A percentile compares a stretch with the other conserved stretches of the same genome.
Conservation (phyloP, 2,113 vertebrate species). For the Psettodes erumei region DNA sequence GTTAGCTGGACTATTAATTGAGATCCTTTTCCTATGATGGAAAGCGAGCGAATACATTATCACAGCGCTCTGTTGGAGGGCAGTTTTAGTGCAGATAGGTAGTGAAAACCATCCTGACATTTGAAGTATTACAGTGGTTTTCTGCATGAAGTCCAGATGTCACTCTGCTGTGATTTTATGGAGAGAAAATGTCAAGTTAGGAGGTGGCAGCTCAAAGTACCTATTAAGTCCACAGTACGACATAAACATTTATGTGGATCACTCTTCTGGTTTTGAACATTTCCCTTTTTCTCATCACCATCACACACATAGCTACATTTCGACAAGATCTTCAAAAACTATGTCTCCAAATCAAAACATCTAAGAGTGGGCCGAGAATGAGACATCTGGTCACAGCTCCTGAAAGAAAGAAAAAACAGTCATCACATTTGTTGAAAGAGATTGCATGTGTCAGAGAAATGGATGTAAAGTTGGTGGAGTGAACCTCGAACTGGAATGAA, state of each 20-base stretch:
- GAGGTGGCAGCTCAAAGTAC: constrained; percentile 64
- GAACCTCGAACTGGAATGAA: constrained; percentile 57
- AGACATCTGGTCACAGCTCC: constrained; percentile 76
- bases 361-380: constrained; percentile 34
- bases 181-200: constrained; percentile 55
- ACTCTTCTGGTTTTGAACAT: constrained; percentile 51
- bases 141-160: constrained; percentile 70
- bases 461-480: constrained; percentile 61
- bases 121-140: constrained; percentile 44
- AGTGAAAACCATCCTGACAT: constrained; percentile 37
- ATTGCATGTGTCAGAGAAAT: constrained; percentile 70
- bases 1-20: neutral
- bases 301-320: constrained; percentile 42
- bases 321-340: constrained; percentile 39
- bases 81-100: constrained; percentile 36
- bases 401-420: constrained; percentile 56
- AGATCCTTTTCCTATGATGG: neutral
- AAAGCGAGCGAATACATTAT: neutral
- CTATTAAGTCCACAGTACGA: constrained; percentile 51
- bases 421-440: constrained; percentile 57
- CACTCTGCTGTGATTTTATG: constrained; percentile 61
- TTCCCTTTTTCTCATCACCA: constrained; percentile 55
- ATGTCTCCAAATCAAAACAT: constrained; percentile 47
- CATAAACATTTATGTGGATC: constrained; percentile 71
- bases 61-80: constrained; percentile 2